These are phyloP conservation scores for rat (Rattus norvegicus) DNA, from an alignment of 2,113 vertebrate species.

Conservation along the genomic window DNA sequence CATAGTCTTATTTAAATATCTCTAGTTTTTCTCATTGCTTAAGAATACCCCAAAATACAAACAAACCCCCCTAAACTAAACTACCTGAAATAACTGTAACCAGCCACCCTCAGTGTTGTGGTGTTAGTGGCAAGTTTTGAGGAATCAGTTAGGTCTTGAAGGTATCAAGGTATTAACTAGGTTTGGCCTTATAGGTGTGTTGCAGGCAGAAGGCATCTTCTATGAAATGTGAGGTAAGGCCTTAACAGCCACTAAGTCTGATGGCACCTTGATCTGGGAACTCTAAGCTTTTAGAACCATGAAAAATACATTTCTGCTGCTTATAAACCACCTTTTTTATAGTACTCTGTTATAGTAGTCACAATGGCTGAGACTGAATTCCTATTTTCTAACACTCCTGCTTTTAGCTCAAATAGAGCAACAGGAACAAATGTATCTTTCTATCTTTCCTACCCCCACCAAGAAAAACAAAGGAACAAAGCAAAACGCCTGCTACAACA, in stretches of 20 bases:
- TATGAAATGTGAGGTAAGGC: too few species aligned
- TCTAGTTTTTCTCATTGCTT: background rate
- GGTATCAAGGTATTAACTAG: background rate
- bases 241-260: background rate
- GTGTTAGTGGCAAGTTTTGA: background rate
- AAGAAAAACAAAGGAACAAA: background rate
- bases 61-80: background rate
- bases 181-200: background rate
- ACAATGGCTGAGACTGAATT: background rate
- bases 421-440: background rate
- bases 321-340: background rate
- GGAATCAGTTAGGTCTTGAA: background rate
- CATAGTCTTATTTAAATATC: background rate
- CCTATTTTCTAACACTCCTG: slow-evolving; percentile 17
- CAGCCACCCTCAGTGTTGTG: background rate
- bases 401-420: background rate
- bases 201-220: background rate
- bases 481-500: background rate
- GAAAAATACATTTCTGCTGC: background rate
- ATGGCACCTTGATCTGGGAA: background rate
- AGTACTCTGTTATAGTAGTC: background rate
- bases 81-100: background rate
- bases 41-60: background rate
- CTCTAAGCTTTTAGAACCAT: background rate
- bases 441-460: background rate